Evolutionary conservation across 2,113 vertebrate genomes (phyloP).

Genomic region (Bolborhynchus lineola): DNA sequence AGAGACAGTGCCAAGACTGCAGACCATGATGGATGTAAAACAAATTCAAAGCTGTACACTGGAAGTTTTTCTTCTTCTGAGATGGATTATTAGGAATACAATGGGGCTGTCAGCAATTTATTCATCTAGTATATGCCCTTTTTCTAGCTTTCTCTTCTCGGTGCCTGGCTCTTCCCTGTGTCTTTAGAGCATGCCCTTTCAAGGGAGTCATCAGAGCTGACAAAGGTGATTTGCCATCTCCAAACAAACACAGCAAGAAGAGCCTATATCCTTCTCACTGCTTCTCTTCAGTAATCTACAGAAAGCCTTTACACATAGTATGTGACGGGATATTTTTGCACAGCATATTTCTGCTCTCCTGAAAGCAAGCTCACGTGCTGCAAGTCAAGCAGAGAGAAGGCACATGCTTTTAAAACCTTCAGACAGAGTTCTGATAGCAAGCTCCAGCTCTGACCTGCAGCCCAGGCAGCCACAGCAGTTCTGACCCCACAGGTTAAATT

Average conservation of each 20-base stretch:
- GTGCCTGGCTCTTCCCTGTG: background rate
- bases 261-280: background rate
- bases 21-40: background rate
- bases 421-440: background rate
- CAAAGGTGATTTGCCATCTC: background rate
- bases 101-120: constrained; percentile 7
- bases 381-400: background rate
- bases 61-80: constrained; percentile 27
- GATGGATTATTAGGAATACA: constrained; percentile 51
- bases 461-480: background rate
- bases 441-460: background rate
- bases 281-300: background rate
- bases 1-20: background rate
- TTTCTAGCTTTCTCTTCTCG: constrained; percentile 2
- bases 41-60: constrained; percentile 14
- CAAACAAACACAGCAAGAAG: background rate
- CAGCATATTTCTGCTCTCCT: background rate
- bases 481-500: background rate
- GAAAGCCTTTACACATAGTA: background rate
- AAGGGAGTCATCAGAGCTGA: constrained; percentile 1
- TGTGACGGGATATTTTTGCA: background rate
- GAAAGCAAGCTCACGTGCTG: background rate
- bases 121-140: background rate
- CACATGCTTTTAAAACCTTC: background rate
- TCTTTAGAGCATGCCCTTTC: constrained; percentile 5